These are phyloP conservation scores for Volucella bombylans DNA, from an alignment of 2,888 invertebrate species.

Conservation along the genomic window DNA sequence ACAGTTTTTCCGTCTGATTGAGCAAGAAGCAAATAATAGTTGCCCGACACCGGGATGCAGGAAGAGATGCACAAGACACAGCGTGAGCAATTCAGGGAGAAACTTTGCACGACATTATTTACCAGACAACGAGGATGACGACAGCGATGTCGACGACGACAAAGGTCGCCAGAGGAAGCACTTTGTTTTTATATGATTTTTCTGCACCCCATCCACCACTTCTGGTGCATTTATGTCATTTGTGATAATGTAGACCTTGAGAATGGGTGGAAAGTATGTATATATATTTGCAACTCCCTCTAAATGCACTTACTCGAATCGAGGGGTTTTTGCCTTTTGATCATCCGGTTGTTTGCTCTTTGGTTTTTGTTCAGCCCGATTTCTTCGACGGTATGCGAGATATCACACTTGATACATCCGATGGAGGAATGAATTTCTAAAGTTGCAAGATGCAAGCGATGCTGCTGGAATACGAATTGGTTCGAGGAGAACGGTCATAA, in stretches of 20 bases:
- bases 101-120: constrained; percentile 62
- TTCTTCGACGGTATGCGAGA: constrained; percentile 16
- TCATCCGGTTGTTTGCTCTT: constrained; percentile 55
- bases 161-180: constrained; percentile 62
- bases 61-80: constrained; percentile 23
- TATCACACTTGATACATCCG: constrained; percentile 56
- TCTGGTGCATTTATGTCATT: constrained; percentile 58
- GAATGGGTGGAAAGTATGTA: constrained; percentile 20
- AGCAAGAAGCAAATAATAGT: constrained; percentile 56
- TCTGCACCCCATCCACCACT: constrained; percentile 11
- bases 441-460: constrained; percentile 49
- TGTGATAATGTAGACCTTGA: constrained; percentile 47
- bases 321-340: constrained; percentile 38
- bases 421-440: constrained; percentile 39
- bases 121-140: constrained; percentile 33
- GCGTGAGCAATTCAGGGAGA: constrained; percentile 37
- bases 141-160: constrained; percentile 21
- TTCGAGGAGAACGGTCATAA: constrained; percentile 8
- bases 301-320: constrained; percentile 44
- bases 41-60: constrained; percentile 18
- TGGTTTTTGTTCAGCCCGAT: constrained; percentile 9
- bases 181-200: constrained; percentile 67
- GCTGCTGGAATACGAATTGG: constrained; percentile 1
- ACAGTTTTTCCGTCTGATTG: constrained; percentile 68
- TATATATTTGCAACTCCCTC: not conserved